Base-by-base conservation (phyloP, 1,140 invertebrate genomes). In the Neodiprion fabricii region DNA sequence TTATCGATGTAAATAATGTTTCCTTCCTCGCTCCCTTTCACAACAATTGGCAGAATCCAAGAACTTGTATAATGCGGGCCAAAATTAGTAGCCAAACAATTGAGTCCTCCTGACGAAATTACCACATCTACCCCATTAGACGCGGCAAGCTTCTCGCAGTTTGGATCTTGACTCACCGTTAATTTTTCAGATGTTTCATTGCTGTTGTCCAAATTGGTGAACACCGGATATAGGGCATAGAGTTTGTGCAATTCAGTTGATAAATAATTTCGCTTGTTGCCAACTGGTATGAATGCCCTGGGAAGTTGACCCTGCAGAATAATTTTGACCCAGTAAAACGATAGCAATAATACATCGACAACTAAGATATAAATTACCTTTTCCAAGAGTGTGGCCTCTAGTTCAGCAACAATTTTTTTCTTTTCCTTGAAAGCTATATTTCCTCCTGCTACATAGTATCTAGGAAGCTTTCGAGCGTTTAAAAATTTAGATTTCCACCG, bases 1-100 rank as follows among this genome's bases (percentile, higher is more conserved):
- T 89, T 89, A 75, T 90, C 86, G 11, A 90, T 76, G 73, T 86
- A 90, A 71, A 89, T 76, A 75, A 85, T 89, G 75, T 85, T 87
- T 7, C 67, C 76, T 48, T 80, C 79, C 7, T 71, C 61, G 71
- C 84, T 77, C 49, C 80, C 79, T 81, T 88, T 88, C 1, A 90
- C 78, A 7, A 83, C 73, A 48, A 89, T 49, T 7, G 89, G 89
- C 72, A 90, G 80, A 67, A 85, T 78, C 89, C 89, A 90, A 17
- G 77, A 74, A 67, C 73, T 81, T 68, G 81, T 80, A 68, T 79
- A 74, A 74, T 79, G 79, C 12, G 84, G 80, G 49, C 79, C 79
- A 48, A 81, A 71, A 78, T 87, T 89, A 77, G 85, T 83, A 47
- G 84, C 77, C 11, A 90, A 73, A 76, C 82, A 84, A 72, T 89